Conservation (phyloP, 2,797 vertebrate species). For the Anniella stebbinsi region DNA sequence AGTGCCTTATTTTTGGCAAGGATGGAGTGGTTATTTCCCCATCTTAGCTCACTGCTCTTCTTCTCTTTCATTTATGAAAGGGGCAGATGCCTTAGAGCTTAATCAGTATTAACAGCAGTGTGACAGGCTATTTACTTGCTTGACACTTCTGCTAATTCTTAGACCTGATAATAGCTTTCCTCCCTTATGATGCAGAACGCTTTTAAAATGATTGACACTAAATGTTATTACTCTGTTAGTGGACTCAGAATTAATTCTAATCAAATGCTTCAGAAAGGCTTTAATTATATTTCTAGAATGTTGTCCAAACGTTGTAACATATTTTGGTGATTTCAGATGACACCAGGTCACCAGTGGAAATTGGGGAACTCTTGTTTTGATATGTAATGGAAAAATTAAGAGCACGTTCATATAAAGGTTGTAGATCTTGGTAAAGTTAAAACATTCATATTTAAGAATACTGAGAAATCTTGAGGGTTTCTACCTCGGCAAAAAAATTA, state of each 20-base stretch:
- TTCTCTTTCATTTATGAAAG: constrained; percentile 56
- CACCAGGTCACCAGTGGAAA: constrained; percentile 31
- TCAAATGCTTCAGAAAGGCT: constrained; percentile 70
- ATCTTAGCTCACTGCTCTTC: constrained; percentile 5
- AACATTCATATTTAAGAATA: constrained; percentile 39
- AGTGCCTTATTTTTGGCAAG: background rate
- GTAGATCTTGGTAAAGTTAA: constrained; percentile 27
- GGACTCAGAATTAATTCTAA: constrained; percentile 80
- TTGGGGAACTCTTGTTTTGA: constrained; percentile 45
- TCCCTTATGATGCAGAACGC: constrained; percentile 67
- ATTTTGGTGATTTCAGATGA: constrained; percentile 63
- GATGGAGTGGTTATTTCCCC: background rate
- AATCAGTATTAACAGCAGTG: constrained; percentile 75
- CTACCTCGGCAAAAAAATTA: background rate
- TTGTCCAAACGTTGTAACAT: constrained; percentile 55
- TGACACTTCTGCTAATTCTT: constrained; percentile 74
- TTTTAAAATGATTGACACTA: constrained; percentile 79
- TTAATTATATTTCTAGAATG: constrained; percentile 64
- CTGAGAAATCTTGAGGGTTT: background rate
- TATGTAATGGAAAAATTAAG: constrained; percentile 43
- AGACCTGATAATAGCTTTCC: constrained; percentile 74
- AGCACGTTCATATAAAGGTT: constrained; percentile 33
- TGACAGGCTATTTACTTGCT: constrained; percentile 72
- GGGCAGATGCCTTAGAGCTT: constrained; percentile 53
- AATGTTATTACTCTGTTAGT: constrained; percentile 77